Conservation (phyloP, 2,113 vertebrate species). For the Numida meleagris region DNA sequence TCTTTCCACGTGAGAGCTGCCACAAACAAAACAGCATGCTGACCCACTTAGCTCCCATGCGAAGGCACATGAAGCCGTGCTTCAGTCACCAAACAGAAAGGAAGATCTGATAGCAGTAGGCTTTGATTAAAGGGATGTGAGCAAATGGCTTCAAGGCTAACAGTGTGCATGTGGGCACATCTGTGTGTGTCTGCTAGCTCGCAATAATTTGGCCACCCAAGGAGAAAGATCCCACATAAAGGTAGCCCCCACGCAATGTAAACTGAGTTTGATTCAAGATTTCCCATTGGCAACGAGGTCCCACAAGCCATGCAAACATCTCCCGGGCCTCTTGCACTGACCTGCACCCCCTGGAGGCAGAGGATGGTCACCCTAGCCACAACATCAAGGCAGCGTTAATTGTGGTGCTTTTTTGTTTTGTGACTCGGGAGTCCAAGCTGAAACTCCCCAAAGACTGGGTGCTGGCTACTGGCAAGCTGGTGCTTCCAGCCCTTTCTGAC, state of each 20-base stretch:
- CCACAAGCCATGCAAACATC: background rate
- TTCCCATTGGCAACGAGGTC: background rate
- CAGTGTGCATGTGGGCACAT: fast-evolving
- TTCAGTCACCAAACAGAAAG: conserved; percentile 50
- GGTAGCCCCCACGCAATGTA: background rate
- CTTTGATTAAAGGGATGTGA: conserved; percentile 33
- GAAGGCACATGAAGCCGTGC: conserved; percentile 34
- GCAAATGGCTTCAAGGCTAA: conserved; percentile 11
- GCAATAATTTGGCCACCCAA: background rate
- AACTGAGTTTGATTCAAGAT: background rate
- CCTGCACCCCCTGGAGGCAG: background rate
- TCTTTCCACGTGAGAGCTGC: conserved; percentile 51
- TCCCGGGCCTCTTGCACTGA: background rate
- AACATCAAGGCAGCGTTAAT: conserved; percentile 10
- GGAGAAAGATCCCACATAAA: background rate
- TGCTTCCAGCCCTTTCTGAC: background rate
- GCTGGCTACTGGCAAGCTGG: background rate
- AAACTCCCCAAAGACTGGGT: background rate
- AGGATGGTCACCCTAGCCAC: background rate
- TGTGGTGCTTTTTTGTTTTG: background rate
- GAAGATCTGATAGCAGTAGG: background rate
- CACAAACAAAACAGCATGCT: conserved; percentile 45
- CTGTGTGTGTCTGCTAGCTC: background rate
- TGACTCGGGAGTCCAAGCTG: background rate
- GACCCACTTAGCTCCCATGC: conserved; percentile 62